A percentile compares a stretch with the other conserved stretches of the same genome.
These are phyloP conservation scores for Cataglyphis livida DNA, from an alignment of 2,888 invertebrate genomes.

Conservation along the genomic window DNA sequence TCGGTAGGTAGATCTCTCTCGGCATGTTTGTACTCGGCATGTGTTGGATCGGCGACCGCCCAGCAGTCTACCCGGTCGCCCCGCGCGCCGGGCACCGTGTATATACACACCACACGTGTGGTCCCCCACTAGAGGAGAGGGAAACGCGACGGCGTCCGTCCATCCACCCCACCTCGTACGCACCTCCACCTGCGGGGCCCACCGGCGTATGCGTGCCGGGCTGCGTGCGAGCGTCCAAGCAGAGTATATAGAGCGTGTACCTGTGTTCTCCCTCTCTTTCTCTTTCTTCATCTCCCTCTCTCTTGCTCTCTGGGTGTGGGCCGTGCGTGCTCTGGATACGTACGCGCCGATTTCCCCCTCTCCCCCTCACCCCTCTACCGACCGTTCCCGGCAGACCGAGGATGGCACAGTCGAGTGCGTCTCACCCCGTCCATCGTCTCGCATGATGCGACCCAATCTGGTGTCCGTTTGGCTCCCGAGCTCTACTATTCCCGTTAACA, in stretches of 20 bases:
- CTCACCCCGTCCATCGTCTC: slow-evolving; percentile 44
- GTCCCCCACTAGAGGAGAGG: slow-evolving; percentile 71
- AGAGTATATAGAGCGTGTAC: slow-evolving; percentile 72
- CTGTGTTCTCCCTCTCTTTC: slow-evolving; percentile 52
- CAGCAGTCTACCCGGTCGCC: slow-evolving; percentile 82
- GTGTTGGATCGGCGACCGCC: slow-evolving; percentile 76
- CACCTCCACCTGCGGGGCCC: slow-evolving; percentile 69
- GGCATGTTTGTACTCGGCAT: slow-evolving; percentile 43
- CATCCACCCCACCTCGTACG: slow-evolving; percentile 64
- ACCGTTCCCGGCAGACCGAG: slow-evolving; percentile 35
- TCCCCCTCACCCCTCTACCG: slow-evolving; percentile 56
- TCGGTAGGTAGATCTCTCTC: slow-evolving; percentile 42
- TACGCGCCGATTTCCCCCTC: slow-evolving; percentile 79
- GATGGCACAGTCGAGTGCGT: slow-evolving; percentile 44
- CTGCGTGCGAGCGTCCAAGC: slow-evolving; percentile 60
- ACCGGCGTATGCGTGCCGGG: slow-evolving; percentile 52
- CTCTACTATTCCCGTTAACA: slow-evolving; percentile 67
- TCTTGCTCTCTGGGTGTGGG: slow-evolving; percentile 80
- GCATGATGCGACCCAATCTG: slow-evolving; percentile 68
- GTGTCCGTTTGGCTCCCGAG: slow-evolving; percentile 61
- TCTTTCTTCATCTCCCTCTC: slow-evolving; percentile 50
- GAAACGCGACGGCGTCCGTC: slow-evolving; percentile 47
- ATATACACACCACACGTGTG: slow-evolving; percentile 79
- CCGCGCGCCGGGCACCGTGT: slow-evolving; percentile 75
- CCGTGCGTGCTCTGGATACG: slow-evolving; percentile 84